These are phyloP conservation scores for Eupithecia abbreviata DNA, from an alignment of 2,888 invertebrate species.

Conservation along the genomic window DNA sequence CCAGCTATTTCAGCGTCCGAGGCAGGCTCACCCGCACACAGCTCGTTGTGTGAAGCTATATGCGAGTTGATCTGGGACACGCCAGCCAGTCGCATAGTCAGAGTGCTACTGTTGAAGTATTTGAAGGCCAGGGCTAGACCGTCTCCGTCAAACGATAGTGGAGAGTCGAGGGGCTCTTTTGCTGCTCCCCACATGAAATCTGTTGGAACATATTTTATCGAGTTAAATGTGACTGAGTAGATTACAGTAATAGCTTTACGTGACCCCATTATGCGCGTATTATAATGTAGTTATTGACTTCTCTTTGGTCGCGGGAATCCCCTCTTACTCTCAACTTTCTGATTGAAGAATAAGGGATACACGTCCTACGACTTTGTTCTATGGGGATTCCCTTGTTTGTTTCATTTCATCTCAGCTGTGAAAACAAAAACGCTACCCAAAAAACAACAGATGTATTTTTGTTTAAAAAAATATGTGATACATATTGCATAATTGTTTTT, in stretches of 20 bases:
- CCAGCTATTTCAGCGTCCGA: conserved; percentile 94
- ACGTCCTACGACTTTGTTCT: no score
- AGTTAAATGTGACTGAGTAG: neutral
- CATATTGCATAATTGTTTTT: no score
- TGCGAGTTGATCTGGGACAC: conserved; percentile 97
- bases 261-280: no score
- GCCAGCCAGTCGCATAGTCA: conserved; percentile 96
- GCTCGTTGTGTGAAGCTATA: conserved; percentile 95
- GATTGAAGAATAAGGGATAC: no score
- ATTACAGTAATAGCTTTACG: neutral
- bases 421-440: no score
- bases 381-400: no score
- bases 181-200: conserved; percentile 98
- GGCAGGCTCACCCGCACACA: conserved; percentile 94
- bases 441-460: no score
- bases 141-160: conserved; percentile 93
- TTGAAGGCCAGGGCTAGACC: conserved; percentile 97
- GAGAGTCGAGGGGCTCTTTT: conserved; percentile 94
- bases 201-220: conserved; percentile 51
- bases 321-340: no score
- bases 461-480: no score
- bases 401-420: no score
- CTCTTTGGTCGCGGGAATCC: no score
- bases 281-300: no score
- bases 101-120: conserved; percentile 96